These are phyloP conservation scores for Esox masquinongy DNA, from an alignment of 2,797 vertebrate species.

Conservation along the genomic window DNA sequence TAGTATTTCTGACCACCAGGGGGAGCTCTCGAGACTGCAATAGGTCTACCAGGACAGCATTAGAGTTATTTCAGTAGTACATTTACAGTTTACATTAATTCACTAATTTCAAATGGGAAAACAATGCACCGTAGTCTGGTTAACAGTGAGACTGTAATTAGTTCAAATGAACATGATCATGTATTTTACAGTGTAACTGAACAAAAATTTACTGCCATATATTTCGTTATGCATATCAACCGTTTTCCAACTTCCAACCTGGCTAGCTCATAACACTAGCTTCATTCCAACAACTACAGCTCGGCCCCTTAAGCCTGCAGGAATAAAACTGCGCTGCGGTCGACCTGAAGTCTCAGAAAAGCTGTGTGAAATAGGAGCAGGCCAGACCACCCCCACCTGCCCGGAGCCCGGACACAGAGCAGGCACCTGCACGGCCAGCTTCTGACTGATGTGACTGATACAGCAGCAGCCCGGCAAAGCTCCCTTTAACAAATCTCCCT, in stretches of 20 bases:
- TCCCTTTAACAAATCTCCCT: constrained; percentile 69
- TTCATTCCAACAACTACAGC: not conserved
- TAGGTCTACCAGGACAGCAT: not conserved
- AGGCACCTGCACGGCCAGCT: constrained; percentile 70
- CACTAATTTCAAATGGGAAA: not conserved
- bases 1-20: constrained; percentile 45
- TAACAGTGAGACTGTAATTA: not conserved
- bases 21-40: constrained; percentile 39
- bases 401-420: not conserved
- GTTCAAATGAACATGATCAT: not conserved
- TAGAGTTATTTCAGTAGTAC: not conserved
- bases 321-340: not conserved
- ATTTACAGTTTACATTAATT: not conserved
- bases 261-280: not conserved
- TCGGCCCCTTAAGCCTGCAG: not conserved
- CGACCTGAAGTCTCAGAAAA: constrained; percentile 30
- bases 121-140: not conserved
- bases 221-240: not conserved
- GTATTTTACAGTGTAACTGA: not conserved
- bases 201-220: not conserved
- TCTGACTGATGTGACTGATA: constrained; percentile 73
- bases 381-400: constrained; percentile 20
- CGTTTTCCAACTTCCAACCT: not conserved
- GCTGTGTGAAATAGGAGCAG: constrained; percentile 66
- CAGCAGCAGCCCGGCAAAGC: constrained; percentile 56